phyloP scores from a whole-genome alignment of 2,797 vertebrate genomes.

The Ceryle rudis region DNA sequence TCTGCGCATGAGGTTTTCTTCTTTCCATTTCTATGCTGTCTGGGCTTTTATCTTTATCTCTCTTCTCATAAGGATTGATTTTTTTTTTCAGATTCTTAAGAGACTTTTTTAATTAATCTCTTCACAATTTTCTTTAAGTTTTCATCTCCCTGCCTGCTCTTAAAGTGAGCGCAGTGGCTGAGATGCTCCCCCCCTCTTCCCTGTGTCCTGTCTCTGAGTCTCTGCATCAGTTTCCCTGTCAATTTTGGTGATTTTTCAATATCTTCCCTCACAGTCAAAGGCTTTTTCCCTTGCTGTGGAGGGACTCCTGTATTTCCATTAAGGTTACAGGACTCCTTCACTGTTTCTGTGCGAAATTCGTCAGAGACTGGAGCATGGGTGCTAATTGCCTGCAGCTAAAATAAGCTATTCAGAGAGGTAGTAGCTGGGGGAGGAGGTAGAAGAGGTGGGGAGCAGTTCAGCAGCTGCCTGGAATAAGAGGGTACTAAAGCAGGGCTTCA shows the following conservation, averaged over 20 bases:
- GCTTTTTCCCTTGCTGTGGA: not conserved
- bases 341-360: not conserved
- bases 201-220: not conserved
- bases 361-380: not conserved
- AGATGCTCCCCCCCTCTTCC: not conserved
- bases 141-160: not conserved
- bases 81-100: not conserved
- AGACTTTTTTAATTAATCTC: not conserved
- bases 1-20: not conserved
- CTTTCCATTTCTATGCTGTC: not conserved
- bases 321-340: not conserved
- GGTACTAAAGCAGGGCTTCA: not conserved
- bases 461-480: not conserved
- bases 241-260: not conserved
- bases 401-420: not conserved
- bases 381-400: not conserved
- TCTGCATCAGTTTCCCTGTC: not conserved
- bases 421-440: not conserved
- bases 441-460: not conserved
- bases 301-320: not conserved
- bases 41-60: not conserved
- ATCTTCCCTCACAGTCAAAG: not conserved
- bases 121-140: not conserved
- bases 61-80: not conserved
- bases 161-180: not conserved